Conservation (phyloP, 2,113 vertebrate genomes). For the Sisor rabdophorus region DNA sequence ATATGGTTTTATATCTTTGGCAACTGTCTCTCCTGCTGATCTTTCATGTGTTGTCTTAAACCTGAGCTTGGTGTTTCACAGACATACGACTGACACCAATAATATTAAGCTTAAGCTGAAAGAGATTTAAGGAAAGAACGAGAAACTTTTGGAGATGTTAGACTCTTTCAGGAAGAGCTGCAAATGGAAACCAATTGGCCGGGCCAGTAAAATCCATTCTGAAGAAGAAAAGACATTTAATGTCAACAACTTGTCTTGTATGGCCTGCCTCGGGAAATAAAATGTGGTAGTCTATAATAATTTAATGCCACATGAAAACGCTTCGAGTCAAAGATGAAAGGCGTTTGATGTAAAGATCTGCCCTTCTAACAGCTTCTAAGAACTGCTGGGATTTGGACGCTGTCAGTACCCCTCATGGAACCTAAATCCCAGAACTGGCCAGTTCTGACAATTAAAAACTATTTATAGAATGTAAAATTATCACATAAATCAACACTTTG, state of each 20-base stretch:
- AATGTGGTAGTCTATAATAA: neutral
- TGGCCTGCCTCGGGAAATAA: neutral
- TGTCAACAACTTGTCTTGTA: neutral
- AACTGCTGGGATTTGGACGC: slow-evolving; percentile 9
- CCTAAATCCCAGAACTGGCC: neutral
- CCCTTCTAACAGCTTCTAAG: slow-evolving; percentile 4
- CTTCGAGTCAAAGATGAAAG: slow-evolving; percentile 10
- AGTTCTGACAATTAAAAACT: no score
- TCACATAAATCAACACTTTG: no score
- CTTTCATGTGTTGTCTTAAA: slow-evolving; percentile 42
- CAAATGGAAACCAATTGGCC: slow-evolving; percentile 13
- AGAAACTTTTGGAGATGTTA: slow-evolving; percentile 51
- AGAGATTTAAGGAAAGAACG: slow-evolving; percentile 57
- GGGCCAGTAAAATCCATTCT: slow-evolving; percentile 16
- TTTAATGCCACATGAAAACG: slow-evolving; percentile 9
- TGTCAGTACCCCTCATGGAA: neutral
- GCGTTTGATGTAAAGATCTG: slow-evolving; percentile 21
- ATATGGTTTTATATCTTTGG: slow-evolving; percentile 16
- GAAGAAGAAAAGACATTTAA: neutral
- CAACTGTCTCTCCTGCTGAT: neutral
- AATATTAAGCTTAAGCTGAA: slow-evolving; percentile 53
- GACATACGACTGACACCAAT: slow-evolving; percentile 33
- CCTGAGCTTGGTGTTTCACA: slow-evolving; percentile 48
- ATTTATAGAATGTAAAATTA: no score
- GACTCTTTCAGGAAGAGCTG: slow-evolving; percentile 49